A percentile compares a stretch with the other conserved stretches of the same genome.
Conservation (phyloP, 2,888 invertebrate species). For the Lissocephala sabroskyi region DNA sequence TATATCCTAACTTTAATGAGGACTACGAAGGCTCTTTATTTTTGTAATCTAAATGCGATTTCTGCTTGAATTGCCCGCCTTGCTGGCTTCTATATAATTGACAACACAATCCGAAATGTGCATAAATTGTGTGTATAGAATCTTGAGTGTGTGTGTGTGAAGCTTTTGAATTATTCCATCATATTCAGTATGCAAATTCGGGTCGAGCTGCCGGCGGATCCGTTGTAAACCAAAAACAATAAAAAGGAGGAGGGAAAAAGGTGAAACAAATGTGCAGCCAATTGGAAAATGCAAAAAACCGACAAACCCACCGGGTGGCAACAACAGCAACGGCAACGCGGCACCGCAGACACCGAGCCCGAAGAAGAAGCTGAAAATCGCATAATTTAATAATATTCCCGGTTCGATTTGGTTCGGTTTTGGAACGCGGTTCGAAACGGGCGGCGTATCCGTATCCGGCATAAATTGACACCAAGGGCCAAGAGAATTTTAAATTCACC, state of each 20-base stretch:
- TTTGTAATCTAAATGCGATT: too few relatives aligned
- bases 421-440: constrained; percentile 12
- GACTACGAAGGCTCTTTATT: too few relatives aligned
- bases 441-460: constrained; percentile 18
- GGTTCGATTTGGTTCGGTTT: too few relatives aligned
- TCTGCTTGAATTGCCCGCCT: constrained; percentile 9
- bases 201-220: constrained; percentile 10
- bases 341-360: constrained; percentile 4
- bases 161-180: constrained; percentile 44
- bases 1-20: too few relatives aligned
- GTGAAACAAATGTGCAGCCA: constrained; percentile 38
- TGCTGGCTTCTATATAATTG: constrained; percentile 7
- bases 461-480: constrained; percentile 40
- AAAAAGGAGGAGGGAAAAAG: background rate
- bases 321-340: constrained; percentile 11
- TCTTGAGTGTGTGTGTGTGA: background rate
- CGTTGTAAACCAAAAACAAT: constrained; percentile 20
- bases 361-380: constrained; percentile 10
- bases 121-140: constrained; percentile 7
- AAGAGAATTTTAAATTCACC: constrained; percentile 22
- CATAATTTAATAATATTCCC: constrained; percentile 50
- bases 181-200: constrained; percentile 51
- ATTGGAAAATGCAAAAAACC: constrained; percentile 40
- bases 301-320: constrained; percentile 2
- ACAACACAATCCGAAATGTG: background rate